Conservation (phyloP, 1,140 invertebrate species). For the Idris sp. region DNA sequence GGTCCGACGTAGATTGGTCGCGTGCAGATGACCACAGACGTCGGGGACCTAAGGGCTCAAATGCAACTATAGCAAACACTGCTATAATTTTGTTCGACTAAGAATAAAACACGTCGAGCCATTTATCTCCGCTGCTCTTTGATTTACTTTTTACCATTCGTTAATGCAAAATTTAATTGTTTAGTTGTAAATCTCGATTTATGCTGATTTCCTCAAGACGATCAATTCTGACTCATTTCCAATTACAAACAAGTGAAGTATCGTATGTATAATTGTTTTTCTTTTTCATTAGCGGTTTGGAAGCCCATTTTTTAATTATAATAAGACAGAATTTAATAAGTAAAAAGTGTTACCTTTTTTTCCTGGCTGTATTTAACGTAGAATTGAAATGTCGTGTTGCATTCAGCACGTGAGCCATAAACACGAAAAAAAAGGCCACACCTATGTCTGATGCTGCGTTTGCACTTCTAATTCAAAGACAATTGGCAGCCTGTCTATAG, state of each 20-base stretch:
- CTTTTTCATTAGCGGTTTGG: too few species aligned
- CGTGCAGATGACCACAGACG: slow-evolving; percentile 61
- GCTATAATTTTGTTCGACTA: slow-evolving; percentile 37
- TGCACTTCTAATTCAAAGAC: slow-evolving; percentile 67
- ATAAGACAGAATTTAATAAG: not conserved
- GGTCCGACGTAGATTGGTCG: slow-evolving; percentile 54
- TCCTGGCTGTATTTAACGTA: slow-evolving; percentile 36
- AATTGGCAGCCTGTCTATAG: slow-evolving; percentile 64
- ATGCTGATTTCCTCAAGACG: too few species aligned
- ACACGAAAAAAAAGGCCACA: slow-evolving; percentile 63
- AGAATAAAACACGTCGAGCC: slow-evolving; percentile 36
- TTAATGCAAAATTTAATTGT: slow-evolving; percentile 21
- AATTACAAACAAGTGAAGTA: too few species aligned
- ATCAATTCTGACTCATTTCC: too few species aligned
- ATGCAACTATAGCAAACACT: slow-evolving; percentile 52
- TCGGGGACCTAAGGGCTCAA: slow-evolving; percentile 57
- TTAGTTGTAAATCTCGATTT: not conserved
- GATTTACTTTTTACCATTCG: slow-evolving; percentile 7
- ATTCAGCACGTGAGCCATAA: slow-evolving; percentile 66
- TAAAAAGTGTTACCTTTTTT: slow-evolving; percentile 1
- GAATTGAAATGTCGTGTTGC: slow-evolving; percentile 34
- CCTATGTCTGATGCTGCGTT: slow-evolving; percentile 57
- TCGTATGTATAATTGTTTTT: too few species aligned
- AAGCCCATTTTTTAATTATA: too few species aligned
- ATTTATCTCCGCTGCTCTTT: slow-evolving; percentile 36